Evolutionary conservation across 2,113 vertebrate species (phyloP), one percentile per base, ranked within the genome.

Genomic region (Indri indri): DNA sequence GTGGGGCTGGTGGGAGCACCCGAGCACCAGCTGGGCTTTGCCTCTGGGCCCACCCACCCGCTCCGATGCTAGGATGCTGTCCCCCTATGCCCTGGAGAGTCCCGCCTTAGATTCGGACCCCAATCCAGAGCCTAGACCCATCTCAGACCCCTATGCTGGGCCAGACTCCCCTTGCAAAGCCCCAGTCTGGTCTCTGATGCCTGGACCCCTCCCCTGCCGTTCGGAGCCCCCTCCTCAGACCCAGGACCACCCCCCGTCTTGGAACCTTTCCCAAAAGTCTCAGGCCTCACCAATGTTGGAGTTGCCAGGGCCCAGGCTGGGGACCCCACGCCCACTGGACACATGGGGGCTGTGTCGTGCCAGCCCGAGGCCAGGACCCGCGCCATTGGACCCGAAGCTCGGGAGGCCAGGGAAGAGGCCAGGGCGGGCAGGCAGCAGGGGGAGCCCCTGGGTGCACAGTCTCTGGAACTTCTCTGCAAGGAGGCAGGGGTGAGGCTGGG

Each of bases 391-490:
- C 2, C 97, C 86, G 0, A 98, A 98, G 27, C 94, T 98, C 0
- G 97, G 98, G 90, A 98, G 85, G 18, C 90, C 96, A 1, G 98
- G 98, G 81, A 97, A 98, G 84, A 77, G 98, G 20, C 97, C 98
- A 0, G 98, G 97, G 80, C 98, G 98, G 18, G 98, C 95, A 0
- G 98, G 98, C 65, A 97, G 92, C 3, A 99, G 99, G 0, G 99
- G 99, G 65, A 99, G 98, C 0, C 99, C 99, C 77, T 99, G 99
- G 27, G 99, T 98, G 87, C 99, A 99, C 54, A 99, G 98, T 88
- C 98, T 97, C 93, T 99, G 98, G 98, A 99, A 99, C 96, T 99
- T 99, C 25, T 99, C 99, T 99, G 94, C 61, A 88, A 97, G 7
- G 42, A 71, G 97, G 40, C 54, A 50, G 52, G 12, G 4, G 32